Evolutionary conservation across 2,888 invertebrate genomes (phyloP).

Genomic region (Synanthedon tipuliformis): DNA sequence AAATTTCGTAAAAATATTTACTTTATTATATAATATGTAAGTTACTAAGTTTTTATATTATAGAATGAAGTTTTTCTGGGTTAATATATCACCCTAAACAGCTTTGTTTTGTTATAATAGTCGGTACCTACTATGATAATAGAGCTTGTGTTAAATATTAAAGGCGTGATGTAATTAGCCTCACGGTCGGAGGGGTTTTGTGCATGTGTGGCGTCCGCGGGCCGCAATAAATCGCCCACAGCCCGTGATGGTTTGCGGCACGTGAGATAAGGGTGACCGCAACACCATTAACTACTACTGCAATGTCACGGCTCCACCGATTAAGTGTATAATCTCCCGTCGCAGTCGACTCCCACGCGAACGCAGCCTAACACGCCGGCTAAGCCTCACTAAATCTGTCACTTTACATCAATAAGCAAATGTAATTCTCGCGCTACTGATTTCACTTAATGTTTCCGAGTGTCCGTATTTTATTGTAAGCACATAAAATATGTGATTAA

Average conservation of each 20-base stretch:
- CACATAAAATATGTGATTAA: constrained; percentile 58
- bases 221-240: constrained; percentile 51
- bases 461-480: constrained; percentile 34
- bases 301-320: constrained; percentile 41
- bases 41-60: no score
- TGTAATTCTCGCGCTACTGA: background rate
- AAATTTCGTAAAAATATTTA: no score
- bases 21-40: no score
- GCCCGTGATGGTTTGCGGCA: constrained; percentile 37
- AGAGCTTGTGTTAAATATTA: background rate
- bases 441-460: constrained; percentile 5
- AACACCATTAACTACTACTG: constrained; percentile 43
- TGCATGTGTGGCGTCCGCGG: constrained; percentile 27
- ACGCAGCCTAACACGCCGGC: constrained; percentile 24
- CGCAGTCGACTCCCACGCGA: constrained; percentile 16
- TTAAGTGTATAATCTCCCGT: constrained; percentile 24
- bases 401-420: background rate
- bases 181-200: constrained; percentile 27
- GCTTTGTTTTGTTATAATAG: no score
- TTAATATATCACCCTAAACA: no score
- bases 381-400: constrained; percentile 4
- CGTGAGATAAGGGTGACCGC: constrained; percentile 55
- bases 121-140: no score
- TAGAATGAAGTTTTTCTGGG: no score
- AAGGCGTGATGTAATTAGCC: constrained; percentile 32